These are phyloP conservation scores for Macrochelys suwanniensis DNA, from an alignment of 2,797 vertebrate species.

Conservation along the genomic window DNA sequence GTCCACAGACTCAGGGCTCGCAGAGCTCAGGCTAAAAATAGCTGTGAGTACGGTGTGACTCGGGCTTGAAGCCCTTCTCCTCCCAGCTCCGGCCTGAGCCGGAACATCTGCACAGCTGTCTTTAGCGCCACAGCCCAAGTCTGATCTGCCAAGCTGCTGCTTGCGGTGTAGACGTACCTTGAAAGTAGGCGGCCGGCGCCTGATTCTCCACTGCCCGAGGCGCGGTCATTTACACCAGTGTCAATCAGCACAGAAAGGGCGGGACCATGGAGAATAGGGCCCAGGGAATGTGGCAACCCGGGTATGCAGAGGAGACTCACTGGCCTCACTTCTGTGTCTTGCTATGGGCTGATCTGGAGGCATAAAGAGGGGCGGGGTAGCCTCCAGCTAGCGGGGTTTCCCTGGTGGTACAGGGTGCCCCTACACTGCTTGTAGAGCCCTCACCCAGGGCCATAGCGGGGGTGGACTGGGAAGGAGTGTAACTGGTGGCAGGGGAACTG, in stretches of 20 bases:
- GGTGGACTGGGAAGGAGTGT: not conserved
- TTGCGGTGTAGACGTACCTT: not conserved
- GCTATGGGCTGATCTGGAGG: not conserved
- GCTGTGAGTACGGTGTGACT: no score
- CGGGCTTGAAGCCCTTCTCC: no score
- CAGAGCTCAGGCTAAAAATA: no score
- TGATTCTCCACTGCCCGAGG: not conserved
- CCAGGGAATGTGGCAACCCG: not conserved
- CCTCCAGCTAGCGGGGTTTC: not conserved
- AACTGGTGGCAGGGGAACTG: accelerated
- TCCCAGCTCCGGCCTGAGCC: no score
- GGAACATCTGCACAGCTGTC: no score
- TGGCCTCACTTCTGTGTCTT: not conserved
- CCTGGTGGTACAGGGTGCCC: not conserved
- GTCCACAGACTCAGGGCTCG: no score
- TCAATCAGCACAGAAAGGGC: not conserved
- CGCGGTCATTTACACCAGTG: not conserved
- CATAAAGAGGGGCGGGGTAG: not conserved
- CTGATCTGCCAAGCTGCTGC: not conserved
- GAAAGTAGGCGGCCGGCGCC: no score
- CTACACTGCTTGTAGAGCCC: not conserved
- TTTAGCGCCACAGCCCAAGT: not conserved
- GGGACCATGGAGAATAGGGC: not conserved
- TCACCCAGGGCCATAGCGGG: not conserved
- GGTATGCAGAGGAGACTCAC: not conserved